Percentiles rank a stretch among this genome's conserved stretches.
Conservation (phyloP, 2,888 invertebrate species). For the Plebejus melissa region DNA sequence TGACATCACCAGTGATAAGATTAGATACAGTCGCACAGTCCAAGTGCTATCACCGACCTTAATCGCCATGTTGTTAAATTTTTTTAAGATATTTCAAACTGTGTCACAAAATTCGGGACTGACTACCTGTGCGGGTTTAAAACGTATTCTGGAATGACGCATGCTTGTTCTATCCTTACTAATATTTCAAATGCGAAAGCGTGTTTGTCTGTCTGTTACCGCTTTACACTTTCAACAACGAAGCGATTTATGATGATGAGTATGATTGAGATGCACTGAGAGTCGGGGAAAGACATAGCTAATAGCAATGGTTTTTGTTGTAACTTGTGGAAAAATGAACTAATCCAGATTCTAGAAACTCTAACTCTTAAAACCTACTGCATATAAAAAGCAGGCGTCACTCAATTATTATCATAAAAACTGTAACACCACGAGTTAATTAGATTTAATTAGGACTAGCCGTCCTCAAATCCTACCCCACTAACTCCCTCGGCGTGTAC, state of each 20-base stretch:
- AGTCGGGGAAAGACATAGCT: no score
- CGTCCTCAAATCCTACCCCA: slow-evolving; percentile 12
- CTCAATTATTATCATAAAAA: slow-evolving; percentile 3
- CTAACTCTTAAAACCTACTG: not conserved
- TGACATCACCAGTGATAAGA: slow-evolving; percentile 23
- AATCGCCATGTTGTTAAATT: slow-evolving; percentile 10
- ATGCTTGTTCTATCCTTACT: not conserved
- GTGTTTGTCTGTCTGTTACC: no score
- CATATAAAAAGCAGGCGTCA: not conserved
- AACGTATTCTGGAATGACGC: not conserved
- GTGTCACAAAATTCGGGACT: not conserved
- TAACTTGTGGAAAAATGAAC: no score
- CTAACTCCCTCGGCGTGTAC: slow-evolving; percentile 14
- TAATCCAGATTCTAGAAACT: no score
- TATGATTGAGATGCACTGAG: no score
- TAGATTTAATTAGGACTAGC: not conserved
- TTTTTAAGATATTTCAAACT: not conserved
- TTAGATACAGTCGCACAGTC: slow-evolving; percentile 18
- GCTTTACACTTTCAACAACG: no score
- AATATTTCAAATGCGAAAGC: no score
- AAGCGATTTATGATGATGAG: no score
- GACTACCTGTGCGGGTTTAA: not conserved
- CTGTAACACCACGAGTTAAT: not conserved
- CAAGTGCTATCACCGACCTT: slow-evolving; percentile 1
- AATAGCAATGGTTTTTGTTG: no score